Evolutionary conservation across 2,888 invertebrate species (phyloP).

Genomic region (Melinaea menophilus): DNA sequence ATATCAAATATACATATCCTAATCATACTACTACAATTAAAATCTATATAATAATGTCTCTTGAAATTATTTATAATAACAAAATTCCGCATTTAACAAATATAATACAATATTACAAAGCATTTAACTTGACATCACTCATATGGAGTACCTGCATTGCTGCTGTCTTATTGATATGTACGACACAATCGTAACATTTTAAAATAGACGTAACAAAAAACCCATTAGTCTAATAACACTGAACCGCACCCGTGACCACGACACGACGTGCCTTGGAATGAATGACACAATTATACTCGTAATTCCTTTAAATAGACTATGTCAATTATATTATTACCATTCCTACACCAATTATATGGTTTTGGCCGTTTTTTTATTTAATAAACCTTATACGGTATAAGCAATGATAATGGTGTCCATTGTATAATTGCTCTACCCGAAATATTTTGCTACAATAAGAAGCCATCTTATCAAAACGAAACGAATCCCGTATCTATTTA

Average conservation of each 20-base stretch:
- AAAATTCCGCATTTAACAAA: no score
- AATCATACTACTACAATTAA: background rate
- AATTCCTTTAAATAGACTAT: slow-evolving; percentile 21
- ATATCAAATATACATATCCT: background rate
- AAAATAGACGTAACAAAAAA: slow-evolving; percentile 37
- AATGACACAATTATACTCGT: slow-evolving; percentile 24
- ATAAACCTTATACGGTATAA: background rate
- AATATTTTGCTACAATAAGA: no score
- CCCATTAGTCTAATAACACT: slow-evolving; percentile 53
- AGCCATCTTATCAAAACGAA: no score
- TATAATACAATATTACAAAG: no score
- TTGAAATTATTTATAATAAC: no score
- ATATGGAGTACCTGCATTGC: no score
- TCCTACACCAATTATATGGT: slow-evolving; percentile 3
- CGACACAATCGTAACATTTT: slow-evolving; percentile 1
- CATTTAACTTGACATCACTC: no score
- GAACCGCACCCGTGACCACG: slow-evolving; percentile 42
- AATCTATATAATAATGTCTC: no score
- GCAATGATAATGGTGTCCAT: background rate
- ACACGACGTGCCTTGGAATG: slow-evolving; percentile 32
- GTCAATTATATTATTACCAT: slow-evolving; percentile 21
- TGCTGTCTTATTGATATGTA: background rate
- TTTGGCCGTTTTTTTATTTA: background rate
- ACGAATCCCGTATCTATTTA: no score
- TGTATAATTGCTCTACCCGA: no score